Base-by-base conservation (phyloP, 2,797 vertebrate species). In the Anguilla marmorata region DNA sequence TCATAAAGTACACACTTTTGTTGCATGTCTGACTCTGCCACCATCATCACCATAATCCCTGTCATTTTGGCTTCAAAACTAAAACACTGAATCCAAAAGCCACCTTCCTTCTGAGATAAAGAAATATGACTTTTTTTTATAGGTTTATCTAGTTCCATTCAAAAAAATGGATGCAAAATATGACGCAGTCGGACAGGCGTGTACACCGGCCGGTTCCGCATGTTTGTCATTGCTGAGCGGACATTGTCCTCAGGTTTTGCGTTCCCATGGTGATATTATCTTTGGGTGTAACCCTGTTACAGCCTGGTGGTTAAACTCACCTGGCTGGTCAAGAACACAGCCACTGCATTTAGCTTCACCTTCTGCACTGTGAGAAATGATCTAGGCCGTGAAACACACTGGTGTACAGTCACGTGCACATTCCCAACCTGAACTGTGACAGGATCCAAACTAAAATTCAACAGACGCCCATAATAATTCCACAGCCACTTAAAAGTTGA, bases 261-360 rank as follows among this genome's bases (percentile, higher is more conserved):
- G 50, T 84, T 84, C n/a, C 80, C 80, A 27, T 84, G 80, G 80
- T 84, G 80, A 84, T 48, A 11, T 82, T 50, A 82, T 27, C 7
- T 3, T 9, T 50, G 80, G 80, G 50, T 84, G 80, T 12, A 27
- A 7, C 80, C 80, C 45, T n/a, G 16, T 2, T 6, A 74, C 11
- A 16, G 16, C 14, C 76, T 8, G 80, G n/a, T 84, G 24, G 21
- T 50, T 50, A 48, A 52, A 9, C 48, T 24, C 45, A 82, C 79
- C 21, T 24, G 5, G 41, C 19, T 5, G 41, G 21, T 16, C 79
- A 9, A 21, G 5, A 19, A 72, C 11, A 30, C 66, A 72, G 66
- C 24, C 1, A 30, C 66, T 72, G n/a, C 14, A 9, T 30, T 16
- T 0, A 79, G 74, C 9, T 79, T 79, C 21, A 45, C 37, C 16